Conservation (phyloP, 2,888 invertebrate genomes). For the Prenolepis imparis region DNA sequence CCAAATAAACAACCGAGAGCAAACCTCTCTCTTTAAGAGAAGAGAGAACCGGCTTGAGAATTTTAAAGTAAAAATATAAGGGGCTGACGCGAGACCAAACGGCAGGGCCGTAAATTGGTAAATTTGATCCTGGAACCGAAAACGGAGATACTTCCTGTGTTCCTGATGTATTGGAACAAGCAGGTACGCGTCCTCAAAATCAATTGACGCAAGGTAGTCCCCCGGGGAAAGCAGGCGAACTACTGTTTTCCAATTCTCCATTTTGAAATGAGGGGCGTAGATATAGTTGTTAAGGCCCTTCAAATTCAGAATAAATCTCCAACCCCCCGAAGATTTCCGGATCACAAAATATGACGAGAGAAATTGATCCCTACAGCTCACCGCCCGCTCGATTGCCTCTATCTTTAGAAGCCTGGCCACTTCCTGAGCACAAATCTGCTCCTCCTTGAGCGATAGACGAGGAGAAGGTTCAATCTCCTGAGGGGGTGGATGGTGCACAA, state of each 20-base stretch:
- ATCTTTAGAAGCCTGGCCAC: slow-evolving; percentile 38
- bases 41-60: slow-evolving; percentile 63
- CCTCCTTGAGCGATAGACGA: not conserved
- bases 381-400: slow-evolving; percentile 28
- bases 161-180: slow-evolving; percentile 54
- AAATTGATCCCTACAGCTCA: slow-evolving; percentile 16
- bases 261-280: no score
- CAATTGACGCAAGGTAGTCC: not conserved
- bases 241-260: no score
- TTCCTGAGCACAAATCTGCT: not conserved
- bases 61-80: slow-evolving; percentile 67
- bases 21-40: slow-evolving; percentile 45
- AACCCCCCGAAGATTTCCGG: slow-evolving; percentile 50
- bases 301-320: slow-evolving; percentile 66
- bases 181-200: slow-evolving; percentile 68
- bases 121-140: slow-evolving; percentile 58
- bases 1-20: slow-evolving; percentile 56
- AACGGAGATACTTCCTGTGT: slow-evolving; percentile 62
- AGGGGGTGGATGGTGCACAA: not conserved
- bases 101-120: slow-evolving; percentile 67
- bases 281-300: slow-evolving; percentile 60
- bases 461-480: not conserved
- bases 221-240: no score
- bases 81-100: slow-evolving; percentile 62
- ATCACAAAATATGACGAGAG: slow-evolving; percentile 53